Conservation (phyloP, 2,888 invertebrate genomes). For the Nycteola revayana region DNA sequence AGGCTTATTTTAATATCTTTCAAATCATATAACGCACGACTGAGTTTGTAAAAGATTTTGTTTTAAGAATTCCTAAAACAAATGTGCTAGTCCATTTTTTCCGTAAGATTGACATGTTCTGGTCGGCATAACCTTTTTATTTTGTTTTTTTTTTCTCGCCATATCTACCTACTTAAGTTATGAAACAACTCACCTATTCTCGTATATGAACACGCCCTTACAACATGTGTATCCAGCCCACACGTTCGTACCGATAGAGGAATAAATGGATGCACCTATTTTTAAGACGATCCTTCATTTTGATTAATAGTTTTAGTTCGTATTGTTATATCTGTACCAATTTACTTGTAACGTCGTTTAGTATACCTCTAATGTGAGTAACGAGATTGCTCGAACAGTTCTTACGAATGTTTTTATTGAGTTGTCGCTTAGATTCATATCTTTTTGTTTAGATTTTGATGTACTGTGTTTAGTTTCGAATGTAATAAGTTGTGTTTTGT, state of each 20-base stretch:
- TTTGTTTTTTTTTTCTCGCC: too few relatives aligned
- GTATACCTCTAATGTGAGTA: constrained; percentile 37
- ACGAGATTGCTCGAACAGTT: constrained; percentile 14
- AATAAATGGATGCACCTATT: constrained; percentile 71
- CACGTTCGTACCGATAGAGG: constrained; percentile 48
- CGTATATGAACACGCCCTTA: constrained; percentile 24
- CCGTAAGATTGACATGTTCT: too few relatives aligned
- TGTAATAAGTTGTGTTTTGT: not conserved
- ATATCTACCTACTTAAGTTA: too few relatives aligned
- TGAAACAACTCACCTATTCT: too few relatives aligned
- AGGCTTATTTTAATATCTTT: too few relatives aligned
- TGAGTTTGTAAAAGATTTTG: too few relatives aligned
- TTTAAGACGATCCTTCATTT: constrained; percentile 65
- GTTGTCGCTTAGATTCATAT: constrained; percentile 1
- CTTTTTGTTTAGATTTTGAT: too few relatives aligned
- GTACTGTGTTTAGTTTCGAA: too few relatives aligned
- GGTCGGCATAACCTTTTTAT: too few relatives aligned
- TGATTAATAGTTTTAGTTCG: constrained; percentile 65
- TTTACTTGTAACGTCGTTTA: constrained; percentile 70
- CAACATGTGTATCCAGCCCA: constrained; percentile 30
- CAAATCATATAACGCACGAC: too few relatives aligned
- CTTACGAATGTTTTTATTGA: constrained; percentile 18
- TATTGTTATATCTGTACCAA: constrained; percentile 63
- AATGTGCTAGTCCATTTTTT: too few relatives aligned
- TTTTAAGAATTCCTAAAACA: too few relatives aligned